Conservation (phyloP, 2,888 invertebrate genomes). For the Meteorus cinctellus region DNA sequence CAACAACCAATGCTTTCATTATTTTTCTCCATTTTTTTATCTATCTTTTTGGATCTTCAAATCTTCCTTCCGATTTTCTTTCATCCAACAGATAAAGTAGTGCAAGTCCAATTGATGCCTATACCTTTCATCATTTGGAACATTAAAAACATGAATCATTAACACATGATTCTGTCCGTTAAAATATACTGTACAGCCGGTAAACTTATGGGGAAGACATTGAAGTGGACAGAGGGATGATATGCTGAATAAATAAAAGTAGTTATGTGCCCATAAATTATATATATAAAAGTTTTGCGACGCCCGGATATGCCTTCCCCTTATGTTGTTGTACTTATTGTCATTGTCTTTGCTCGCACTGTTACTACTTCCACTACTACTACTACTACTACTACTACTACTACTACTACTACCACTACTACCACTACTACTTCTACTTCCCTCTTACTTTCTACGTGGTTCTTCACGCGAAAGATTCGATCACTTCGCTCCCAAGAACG, state of each 20-base stretch:
- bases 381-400: neutral
- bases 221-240: too few relatives aligned
- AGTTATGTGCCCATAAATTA: too few relatives aligned
- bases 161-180: too few relatives aligned
- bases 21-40: neutral
- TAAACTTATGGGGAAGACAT: too few relatives aligned
- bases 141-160: too few relatives aligned
- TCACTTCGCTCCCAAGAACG: slow-evolving; percentile 46
- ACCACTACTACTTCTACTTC: neutral
- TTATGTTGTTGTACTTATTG: neutral
- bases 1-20: neutral
- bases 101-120: too few relatives aligned
- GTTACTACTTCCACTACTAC: neutral
- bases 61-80: neutral
- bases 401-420: neutral
- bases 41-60: neutral
- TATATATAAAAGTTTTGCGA: too few relatives aligned
- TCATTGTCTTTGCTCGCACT: slow-evolving; percentile 7
- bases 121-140: too few relatives aligned
- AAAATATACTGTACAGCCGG: too few relatives aligned
- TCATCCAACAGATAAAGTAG: neutral
- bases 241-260: too few relatives aligned
- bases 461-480: slow-evolving; percentile 54
- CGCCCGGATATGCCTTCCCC: too few relatives aligned
- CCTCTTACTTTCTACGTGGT: slow-evolving; percentile 25